Evolutionary conservation across 2,888 invertebrate species (phyloP), one percentile per base, ranked within the genome.

Genomic region (Agonopterix arenella): DNA sequence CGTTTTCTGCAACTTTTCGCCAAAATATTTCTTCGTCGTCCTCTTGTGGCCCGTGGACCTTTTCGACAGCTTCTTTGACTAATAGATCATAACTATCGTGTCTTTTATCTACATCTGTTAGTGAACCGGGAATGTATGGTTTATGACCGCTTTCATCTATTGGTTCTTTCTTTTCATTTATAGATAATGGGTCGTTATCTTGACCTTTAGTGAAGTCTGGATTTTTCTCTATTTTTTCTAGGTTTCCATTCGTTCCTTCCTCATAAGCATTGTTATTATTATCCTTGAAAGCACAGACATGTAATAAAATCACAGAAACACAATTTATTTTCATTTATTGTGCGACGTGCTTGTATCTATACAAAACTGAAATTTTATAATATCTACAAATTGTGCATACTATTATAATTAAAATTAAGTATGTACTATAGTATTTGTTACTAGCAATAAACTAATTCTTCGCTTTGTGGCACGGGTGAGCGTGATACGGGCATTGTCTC

Each of bases 121-220:
- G 64, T 44, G 89, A 82, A 3, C 92, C 92, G 2, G 92, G 92
- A 8, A 91, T 74, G 56, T 92, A 92, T 5, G 89, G 88, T 0
- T 78, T 78, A 43, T 73, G 67, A 1, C 86, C 86, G 8, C 80
- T 75, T 4, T 54, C 61, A 53, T 84, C 82, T 40, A 76, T 59
- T 2, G 83, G 80, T 51, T 79, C 66, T 64, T 77, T 76, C 47
- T 71, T 73, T 51, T 66, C 59, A 55, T 72, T 61, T 44, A 84
- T 61, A 44, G 70, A 70, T 54, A 88, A 68, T 2, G 79, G 81
- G 60, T 84, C 78, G 13, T 69, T 62, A 8, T 68, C 61, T 49
- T 54, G 57, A 38, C 55, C 51, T 42, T 54, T 45, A 13, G 53
- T 47, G 43, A 53, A 52, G 45, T 53, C 53, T 45, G 54, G 51